phyloP scores from a whole-genome alignment of 2,888 invertebrate species.

The Dynastes grantii region DNA sequence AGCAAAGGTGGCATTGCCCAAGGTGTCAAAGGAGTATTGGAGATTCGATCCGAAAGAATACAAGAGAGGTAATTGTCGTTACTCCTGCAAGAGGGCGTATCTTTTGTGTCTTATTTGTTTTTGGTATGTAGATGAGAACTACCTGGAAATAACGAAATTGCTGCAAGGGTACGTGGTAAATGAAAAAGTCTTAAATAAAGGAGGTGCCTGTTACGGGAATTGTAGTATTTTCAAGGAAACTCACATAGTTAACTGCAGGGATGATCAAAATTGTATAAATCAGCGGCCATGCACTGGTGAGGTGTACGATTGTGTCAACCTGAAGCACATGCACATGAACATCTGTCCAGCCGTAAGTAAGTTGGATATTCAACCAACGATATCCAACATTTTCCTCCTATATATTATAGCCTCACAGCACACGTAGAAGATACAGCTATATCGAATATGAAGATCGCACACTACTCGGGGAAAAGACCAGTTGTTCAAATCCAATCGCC shows the following conservation, averaged over 20 bases:
- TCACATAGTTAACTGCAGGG: neutral
- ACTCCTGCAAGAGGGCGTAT: neutral
- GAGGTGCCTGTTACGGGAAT: too few species aligned
- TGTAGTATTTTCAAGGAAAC: conserved; percentile 63
- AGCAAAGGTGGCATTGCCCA: conserved; percentile 78
- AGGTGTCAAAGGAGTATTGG: conserved; percentile 81
- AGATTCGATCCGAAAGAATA: conserved; percentile 79
- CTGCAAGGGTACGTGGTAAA: conserved; percentile 88
- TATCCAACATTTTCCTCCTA: neutral
- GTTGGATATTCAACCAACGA: neutral
- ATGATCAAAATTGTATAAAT: neutral
- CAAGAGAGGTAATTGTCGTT: conserved; percentile 3
- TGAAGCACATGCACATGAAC: conserved; percentile 68
- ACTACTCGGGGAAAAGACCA: conserved; percentile 73
- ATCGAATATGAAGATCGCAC: conserved; percentile 83
- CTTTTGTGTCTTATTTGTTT: neutral
- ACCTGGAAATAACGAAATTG: conserved; percentile 81
- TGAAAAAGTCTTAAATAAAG: conserved; percentile 81
- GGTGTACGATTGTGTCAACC: conserved; percentile 56
- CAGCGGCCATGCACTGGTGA: conserved; percentile 5
- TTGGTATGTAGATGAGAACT: conserved; percentile 70
- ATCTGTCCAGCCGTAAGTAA: conserved; percentile 59
- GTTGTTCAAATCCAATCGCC: conserved; percentile 67
- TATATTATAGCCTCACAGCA: conserved; percentile 54
- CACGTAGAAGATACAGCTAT: conserved; percentile 80